Conservation (phyloP, 1,140 invertebrate species). For the Physella acuta region DNA sequence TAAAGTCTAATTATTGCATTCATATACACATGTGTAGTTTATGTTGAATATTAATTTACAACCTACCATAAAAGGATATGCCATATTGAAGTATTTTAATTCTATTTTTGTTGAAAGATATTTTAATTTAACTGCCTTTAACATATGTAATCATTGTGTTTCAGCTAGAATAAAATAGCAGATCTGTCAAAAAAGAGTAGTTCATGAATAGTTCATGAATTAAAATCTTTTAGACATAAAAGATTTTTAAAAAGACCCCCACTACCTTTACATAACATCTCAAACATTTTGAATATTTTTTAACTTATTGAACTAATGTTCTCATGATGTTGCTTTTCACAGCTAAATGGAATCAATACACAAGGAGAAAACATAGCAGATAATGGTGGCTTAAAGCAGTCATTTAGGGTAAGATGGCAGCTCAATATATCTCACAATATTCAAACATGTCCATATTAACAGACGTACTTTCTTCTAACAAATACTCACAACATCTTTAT, state of each 20-base stretch:
- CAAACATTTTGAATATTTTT: neutral
- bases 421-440: neutral
- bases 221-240: neutral
- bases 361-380: constrained; percentile 73
- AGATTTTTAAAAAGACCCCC: neutral
- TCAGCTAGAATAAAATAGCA: too few species aligned
- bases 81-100: too few species aligned
- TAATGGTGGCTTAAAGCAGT: constrained; percentile 68
- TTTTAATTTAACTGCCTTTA: too few species aligned
- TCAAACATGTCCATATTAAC: neutral
- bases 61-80: too few species aligned
- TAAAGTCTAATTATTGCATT: too few species aligned
- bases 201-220: neutral
- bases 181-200: too few species aligned
- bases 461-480: neutral
- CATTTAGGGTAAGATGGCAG: constrained; percentile 65
- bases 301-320: neutral
- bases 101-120: too few species aligned
- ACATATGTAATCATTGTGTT: too few species aligned
- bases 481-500: neutral
- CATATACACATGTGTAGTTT: too few species aligned
- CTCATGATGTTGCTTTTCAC: too few species aligned
- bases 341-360: constrained; percentile 72
- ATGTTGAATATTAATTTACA: too few species aligned
- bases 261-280: neutral